Percentiles rank a stretch among this genome's conserved stretches.
These are phyloP conservation scores for Saiga tatarica DNA, from an alignment of 2,113 vertebrate genomes.

Conservation along the genomic window DNA sequence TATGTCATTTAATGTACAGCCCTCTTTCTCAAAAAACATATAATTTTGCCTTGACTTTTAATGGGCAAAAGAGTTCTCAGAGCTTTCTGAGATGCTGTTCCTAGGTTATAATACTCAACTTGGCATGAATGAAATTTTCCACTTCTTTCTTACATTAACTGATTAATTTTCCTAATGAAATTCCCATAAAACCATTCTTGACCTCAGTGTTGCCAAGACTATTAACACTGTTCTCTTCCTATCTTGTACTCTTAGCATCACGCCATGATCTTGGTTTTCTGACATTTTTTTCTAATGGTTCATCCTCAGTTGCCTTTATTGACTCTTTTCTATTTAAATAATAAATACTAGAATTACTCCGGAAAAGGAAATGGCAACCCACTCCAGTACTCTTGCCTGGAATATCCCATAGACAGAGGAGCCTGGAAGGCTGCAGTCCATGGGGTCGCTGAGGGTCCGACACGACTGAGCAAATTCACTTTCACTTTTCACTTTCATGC, in stretches of 20 bases:
- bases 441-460: too few species aligned
- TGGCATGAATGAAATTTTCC: not conserved
- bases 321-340: not conserved
- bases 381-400: too few species aligned
- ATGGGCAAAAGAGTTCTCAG: not conserved
- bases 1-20: not conserved
- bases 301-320: not conserved
- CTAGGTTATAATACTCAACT: not conserved
- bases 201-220: not conserved
- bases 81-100: not conserved
- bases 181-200: not conserved
- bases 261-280: not conserved
- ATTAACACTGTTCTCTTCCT: not conserved
- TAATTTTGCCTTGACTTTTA: not conserved
- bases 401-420: too few species aligned
- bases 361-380: too few species aligned
- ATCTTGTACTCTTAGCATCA: not conserved
- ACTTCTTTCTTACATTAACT: not conserved
- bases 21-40: not conserved
- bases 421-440: too few species aligned
- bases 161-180: not conserved
- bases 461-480: too few species aligned
- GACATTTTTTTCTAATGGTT: not conserved
- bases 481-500: too few species aligned
- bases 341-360: not conserved